A percentile compares a stretch with the other conserved stretches of the same genome.
phyloP scores from a whole-genome alignment of 2,113 vertebrate genomes.

The Fregetta grallaria region DNA sequence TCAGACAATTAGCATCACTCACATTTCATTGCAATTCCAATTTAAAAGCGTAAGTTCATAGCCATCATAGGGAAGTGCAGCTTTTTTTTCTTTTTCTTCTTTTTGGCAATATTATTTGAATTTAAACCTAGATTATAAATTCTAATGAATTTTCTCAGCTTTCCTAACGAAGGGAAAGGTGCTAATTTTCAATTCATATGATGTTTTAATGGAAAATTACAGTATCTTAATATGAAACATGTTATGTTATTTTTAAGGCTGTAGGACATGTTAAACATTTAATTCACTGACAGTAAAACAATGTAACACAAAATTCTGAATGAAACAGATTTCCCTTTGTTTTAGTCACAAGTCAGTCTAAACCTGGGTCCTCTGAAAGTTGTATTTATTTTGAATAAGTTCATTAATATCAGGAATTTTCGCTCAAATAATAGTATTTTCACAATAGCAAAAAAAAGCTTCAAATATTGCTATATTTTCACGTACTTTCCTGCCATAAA shows the following conservation, averaged over 20 bases:
- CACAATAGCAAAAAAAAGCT: background rate
- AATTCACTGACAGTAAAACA: background rate
- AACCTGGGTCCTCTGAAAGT: background rate
- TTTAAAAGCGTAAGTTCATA: background rate
- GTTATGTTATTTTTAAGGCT: background rate
- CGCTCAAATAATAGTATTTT: background rate
- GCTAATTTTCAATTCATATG: background rate
- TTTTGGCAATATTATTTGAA: background rate
- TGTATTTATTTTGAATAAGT: background rate
- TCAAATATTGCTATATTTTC: background rate
- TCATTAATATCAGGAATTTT: background rate
- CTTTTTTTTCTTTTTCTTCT: background rate
- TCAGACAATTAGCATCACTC: background rate
- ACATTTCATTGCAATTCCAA: background rate
- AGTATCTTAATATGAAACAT: background rate
- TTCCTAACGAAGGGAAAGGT: background rate
- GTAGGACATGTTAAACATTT: background rate
- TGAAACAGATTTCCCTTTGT: background rate
- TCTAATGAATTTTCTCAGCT: background rate
- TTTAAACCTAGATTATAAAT: background rate
- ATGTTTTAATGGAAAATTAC: background rate
- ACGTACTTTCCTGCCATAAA: background rate
- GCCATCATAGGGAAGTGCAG: background rate
- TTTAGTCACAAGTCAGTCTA: background rate
- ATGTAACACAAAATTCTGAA: background rate